Evolutionary conservation across 2,888 invertebrate species (phyloP).

Genomic region (Epistrophe grossulariae): DNA sequence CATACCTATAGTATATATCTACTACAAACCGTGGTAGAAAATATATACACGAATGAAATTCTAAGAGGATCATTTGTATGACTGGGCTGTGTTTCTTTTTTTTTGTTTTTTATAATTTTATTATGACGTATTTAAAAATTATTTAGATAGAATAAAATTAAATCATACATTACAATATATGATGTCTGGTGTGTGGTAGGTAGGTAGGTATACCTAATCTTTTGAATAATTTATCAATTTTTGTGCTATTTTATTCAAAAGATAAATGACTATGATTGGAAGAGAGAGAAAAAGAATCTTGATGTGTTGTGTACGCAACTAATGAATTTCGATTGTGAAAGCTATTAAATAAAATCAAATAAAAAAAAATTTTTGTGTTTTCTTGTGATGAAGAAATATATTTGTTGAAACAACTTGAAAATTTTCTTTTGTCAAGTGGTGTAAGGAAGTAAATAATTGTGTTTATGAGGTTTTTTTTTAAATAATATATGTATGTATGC

Average conservation of each 20-base stretch:
- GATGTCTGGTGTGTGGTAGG: conserved; percentile 12
- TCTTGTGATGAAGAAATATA: background rate
- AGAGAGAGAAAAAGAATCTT: background rate
- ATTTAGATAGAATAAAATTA: conserved; percentile 34
- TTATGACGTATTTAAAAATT: conserved; percentile 25
- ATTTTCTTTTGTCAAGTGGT: conserved; percentile 10
- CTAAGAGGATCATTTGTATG: conserved; percentile 41
- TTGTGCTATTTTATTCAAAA: conserved; percentile 28
- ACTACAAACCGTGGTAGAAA: background rate
- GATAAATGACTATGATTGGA: conserved; percentile 25
- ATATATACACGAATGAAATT: conserved; percentile 16
- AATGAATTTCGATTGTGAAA: conserved; percentile 36
- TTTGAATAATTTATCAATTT: conserved; percentile 69
- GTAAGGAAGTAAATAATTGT: conserved; percentile 13
- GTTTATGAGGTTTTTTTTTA: background rate
- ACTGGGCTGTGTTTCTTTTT: background rate
- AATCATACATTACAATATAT: conserved; percentile 35
- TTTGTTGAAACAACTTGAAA: conserved; percentile 22
- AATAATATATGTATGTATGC: too few species aligned
- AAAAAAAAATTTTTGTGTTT: background rate
- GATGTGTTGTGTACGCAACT: background rate
- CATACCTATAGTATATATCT: too few species aligned
- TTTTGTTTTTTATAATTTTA: background rate
- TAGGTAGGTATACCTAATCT: conserved; percentile 26
- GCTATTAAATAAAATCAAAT: background rate